Percentiles rank a stretch among this genome's conserved stretches.
Evolutionary conservation across 2,888 invertebrate species (phyloP).

Genomic region (Clostera curtula): DNA sequence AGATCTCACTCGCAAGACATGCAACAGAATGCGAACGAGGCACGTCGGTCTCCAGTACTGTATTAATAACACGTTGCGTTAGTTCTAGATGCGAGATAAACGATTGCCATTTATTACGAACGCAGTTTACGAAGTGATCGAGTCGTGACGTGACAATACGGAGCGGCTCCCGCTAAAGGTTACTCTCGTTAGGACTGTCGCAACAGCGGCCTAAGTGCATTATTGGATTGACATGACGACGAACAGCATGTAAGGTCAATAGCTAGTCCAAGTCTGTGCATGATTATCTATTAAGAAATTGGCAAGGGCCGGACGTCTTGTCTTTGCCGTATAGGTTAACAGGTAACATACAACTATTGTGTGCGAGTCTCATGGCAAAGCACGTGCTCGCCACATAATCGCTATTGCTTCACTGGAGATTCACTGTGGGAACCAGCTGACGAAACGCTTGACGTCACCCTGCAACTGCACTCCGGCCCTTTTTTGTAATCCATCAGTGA

Average conservation of each 20-base stretch:
- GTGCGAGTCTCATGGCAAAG: slow-evolving; percentile 14
- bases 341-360: too few relatives aligned
- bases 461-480: slow-evolving; percentile 45
- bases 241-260: too few relatives aligned
- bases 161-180: slow-evolving; percentile 66
- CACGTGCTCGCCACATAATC: slow-evolving; percentile 18
- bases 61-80: slow-evolving; percentile 38
- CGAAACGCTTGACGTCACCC: slow-evolving; percentile 52
- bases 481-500: slow-evolving; percentile 61
- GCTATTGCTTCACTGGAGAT: too few relatives aligned
- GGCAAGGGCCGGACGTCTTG: too few relatives aligned
- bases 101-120: slow-evolving; percentile 55
- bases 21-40: slow-evolving; percentile 12
- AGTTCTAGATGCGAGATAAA: slow-evolving; percentile 44
- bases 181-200: slow-evolving; percentile 66
- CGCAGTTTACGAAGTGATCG: slow-evolving; percentile 47
- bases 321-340: too few relatives aligned
- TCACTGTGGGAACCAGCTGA: slow-evolving; percentile 55
- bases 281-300: too few relatives aligned
- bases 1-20: too few relatives aligned
- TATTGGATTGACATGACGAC: too few relatives aligned
- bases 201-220: slow-evolving; percentile 44
- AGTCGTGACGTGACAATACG: slow-evolving; percentile 69
- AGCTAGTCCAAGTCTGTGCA: too few relatives aligned
- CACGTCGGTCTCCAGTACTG: slow-evolving; percentile 11